phyloP scores from a whole-genome alignment of 2,797 vertebrate genomes.

The Eulemur rubriventer region DNA sequence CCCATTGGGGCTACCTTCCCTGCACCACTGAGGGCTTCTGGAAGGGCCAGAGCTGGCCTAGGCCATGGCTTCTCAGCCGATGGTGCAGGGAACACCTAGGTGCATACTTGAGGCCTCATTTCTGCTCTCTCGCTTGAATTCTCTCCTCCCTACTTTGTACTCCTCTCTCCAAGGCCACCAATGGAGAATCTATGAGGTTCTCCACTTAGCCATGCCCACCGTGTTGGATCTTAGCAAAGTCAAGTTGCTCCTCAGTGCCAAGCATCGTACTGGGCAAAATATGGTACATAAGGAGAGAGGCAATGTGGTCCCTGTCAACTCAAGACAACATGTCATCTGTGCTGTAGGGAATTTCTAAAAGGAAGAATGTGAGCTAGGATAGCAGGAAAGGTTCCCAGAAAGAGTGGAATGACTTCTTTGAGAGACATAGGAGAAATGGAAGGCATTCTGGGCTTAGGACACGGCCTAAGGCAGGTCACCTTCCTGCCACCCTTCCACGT shows the following conservation, averaged over 20 bases:
- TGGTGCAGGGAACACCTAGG: background rate
- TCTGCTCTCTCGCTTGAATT: background rate
- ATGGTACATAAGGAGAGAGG: background rate
- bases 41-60: background rate
- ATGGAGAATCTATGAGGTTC: background rate
- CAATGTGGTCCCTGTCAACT: background rate
- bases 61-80: background rate
- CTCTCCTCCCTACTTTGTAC: background rate
- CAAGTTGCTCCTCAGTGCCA: fast-evolving
- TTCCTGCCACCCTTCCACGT: background rate
- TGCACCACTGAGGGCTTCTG: background rate
- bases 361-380: background rate
- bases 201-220: background rate
- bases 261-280: background rate
- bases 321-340: background rate
- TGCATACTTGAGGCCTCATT: background rate
- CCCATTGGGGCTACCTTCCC: no score
- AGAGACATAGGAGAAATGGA: background rate
- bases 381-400: background rate
- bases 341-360: background rate
- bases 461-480: background rate
- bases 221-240: background rate
- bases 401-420: background rate
- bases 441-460: background rate
- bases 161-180: background rate